Evolutionary conservation across 2,113 vertebrate genomes (phyloP), one percentile per base, ranked within the genome.

Genomic region (Pongo pygmaeus): DNA sequence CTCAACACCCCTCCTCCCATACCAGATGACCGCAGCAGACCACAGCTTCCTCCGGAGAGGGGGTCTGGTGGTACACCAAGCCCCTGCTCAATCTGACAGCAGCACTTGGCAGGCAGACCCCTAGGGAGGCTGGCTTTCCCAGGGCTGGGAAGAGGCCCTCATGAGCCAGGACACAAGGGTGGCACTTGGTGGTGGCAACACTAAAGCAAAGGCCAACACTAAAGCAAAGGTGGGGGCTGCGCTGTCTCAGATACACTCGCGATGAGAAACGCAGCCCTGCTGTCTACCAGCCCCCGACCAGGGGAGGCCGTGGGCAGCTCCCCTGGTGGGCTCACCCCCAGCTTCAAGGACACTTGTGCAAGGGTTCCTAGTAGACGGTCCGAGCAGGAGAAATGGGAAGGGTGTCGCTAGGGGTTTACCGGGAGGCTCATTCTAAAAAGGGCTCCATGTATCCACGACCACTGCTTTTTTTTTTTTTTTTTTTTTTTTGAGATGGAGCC

Each of bases 191-290:
- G 43, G 32, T 14, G 23, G 20, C 16, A 75, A 59, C 43, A 16
- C 35, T 32, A 14, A 7, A n/a, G 17, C 38, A 0, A 79, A 9
- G 16, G 38, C 38, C 16, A 75, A 59, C 43, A 16, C 35, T 32
- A 14, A 7, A n/a, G 17, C 38, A 0, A 79, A 9, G 16, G 38
- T 0, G 0, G 61, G 61, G 16, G 3, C 74, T 17, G 43, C 0
- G 3, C 55, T 23, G 0, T 23, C 40, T 20, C 35, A 12, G 50
- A 78, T 0, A 50, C 11, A 1, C 4, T 12, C 8, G 23, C 12
- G 16, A 23, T 0, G n/a, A 0, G 61, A 59, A 67, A 30, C 5
- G 6, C 30, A 8, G 35, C n/a, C 8, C 52, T 18, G 59, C 40
- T 6, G 13, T 7, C 46, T 6, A 6, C 55, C n/a, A 13, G 57